Base-by-base conservation (phyloP, 2,888 invertebrate species). In the Morpho helenor region DNA sequence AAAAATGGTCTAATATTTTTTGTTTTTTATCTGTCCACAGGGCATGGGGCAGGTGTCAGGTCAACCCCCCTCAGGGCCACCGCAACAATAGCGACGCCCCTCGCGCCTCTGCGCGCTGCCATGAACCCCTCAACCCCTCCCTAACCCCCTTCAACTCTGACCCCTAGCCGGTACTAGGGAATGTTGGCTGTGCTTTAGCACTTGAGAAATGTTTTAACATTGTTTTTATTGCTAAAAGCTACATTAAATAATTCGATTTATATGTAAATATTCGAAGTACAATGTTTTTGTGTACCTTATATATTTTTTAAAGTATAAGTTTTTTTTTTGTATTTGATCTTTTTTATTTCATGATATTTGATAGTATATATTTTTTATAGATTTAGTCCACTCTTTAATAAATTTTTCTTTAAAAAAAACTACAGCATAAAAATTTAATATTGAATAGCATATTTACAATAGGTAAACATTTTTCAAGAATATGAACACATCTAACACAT, bases 41-140 rank as follows among this genome's bases (percentile, higher is more conserved):
- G 90, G 90, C 69, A 78, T 91, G 82, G 87, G 89, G 49, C 89
- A 84, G 59, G 73, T 88, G 48, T 85, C 87, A 2, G 88, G 87
- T 0, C 88, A 84, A 68, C 90, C 89, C 8, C 88, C 89, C 16
- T 66, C 81, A 60, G 87, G 84, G 9, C 78, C 79, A 41, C 80
- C 87, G 72, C 87, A 82, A 60, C 90, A 90, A 86, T 90, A 91
- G 88, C 91, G 84, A 77, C 77, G 70, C 75, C 75, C 70, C 46
- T 22, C 53, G 71, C 68, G 69, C 72, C 68, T 67, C 65, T 62
- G 67, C 70, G 69, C 77, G 72, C 77, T 66, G 74, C 70, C 69
- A 51, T 62, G 60, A 44, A 10, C 51, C 50, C 68, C 64, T 57
- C 68, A 54, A 41, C 49, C 57, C 49, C 62, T 22, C 59, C 9